Base-by-base conservation (phyloP, 2,113 vertebrate species). In the Ammodytes marinus region DNA sequence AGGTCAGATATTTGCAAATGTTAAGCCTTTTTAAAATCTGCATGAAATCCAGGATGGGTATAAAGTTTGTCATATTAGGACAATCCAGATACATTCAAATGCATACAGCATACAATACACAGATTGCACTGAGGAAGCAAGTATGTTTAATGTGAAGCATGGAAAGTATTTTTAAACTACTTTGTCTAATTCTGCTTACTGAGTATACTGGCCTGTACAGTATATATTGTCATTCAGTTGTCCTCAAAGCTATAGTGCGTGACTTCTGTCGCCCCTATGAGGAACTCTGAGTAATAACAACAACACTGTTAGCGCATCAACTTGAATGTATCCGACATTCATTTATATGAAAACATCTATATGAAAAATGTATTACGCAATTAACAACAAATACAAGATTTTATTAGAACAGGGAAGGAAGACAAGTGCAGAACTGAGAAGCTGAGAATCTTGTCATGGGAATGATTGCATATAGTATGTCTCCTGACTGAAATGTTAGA, bases 21-120 rank as follows among this genome's bases (percentile, higher is more conserved):
- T 70, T 65, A 11, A n/a, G 10, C 63, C 1, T 13, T 54, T n/a
- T 60, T 80, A 75, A 35, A 59, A 64, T 64, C 14, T 71, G 76
- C n/a, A 57, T 79, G 45, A 79, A 84, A 67, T 58, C 14, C 15
- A 50, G 45, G 42, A 14, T 50, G 37, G 9, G 69, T 60, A 27
- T 27, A 53, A 67, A 52, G 49, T 45, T 59, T 17, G 49, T 46
- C 19, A 58, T 91, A 91, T 91, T 89, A 86, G 68, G 84, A 84
- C 74, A 82, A 93, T 95, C 86, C 13, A 46, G n/a, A 68, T 46
- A 59, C 46, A 78, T 46, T 19, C 17, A 45, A 54, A 78, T 14
- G 19, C 17, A 49, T 27, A 49, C 0, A 80, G 17, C 49, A 15
- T 17, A 60, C n/a, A 52, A 35, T 49, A 61, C 52, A 53, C 47